Conservation (phyloP, 2,888 invertebrate genomes). For the Cataglyphis livida region DNA sequence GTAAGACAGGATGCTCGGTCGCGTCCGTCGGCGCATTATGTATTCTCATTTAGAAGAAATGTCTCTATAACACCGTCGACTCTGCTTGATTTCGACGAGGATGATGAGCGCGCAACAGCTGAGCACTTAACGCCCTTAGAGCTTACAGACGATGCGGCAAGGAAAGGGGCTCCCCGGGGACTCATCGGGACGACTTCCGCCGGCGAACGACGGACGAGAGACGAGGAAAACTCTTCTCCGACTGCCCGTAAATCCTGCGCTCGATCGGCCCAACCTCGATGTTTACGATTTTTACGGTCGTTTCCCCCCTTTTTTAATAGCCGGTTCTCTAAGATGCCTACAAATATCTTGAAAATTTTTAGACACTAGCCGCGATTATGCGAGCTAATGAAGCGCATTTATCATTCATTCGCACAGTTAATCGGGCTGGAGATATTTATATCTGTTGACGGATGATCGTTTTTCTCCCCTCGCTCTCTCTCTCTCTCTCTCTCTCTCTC, state of each 20-base stretch:
- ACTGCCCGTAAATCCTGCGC: slow-evolving; percentile 58
- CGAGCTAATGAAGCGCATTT: slow-evolving; percentile 2
- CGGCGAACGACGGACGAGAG: slow-evolving; percentile 57
- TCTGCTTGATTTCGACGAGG: slow-evolving; percentile 27
- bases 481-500: too few relatives aligned
- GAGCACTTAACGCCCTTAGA: slow-evolving; percentile 79
- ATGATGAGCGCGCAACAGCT: slow-evolving; percentile 81
- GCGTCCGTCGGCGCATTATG: background rate
- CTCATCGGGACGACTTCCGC: slow-evolving; percentile 78
- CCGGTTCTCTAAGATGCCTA: background rate
- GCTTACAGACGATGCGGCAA: slow-evolving; percentile 37
- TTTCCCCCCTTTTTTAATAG: slow-evolving; percentile 17
- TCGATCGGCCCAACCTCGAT: background rate
- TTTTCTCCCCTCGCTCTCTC: too few relatives aligned
- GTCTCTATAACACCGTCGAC: slow-evolving; percentile 49
- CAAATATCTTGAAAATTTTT: slow-evolving; percentile 2
- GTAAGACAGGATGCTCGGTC: slow-evolving; percentile 39
- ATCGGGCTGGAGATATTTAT: slow-evolving; percentile 13
- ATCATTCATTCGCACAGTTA: slow-evolving; percentile 12
- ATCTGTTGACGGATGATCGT: slow-evolving; percentile 18
- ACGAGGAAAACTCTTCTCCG: slow-evolving; percentile 44
- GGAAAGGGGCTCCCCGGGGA: slow-evolving; percentile 71
- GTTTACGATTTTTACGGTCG: slow-evolving; percentile 34
- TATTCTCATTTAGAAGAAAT: slow-evolving; percentile 3
- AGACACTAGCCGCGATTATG: background rate